A percentile compares a stretch with the other conserved stretches of the same genome.
phyloP scores from a whole-genome alignment of 2,888 invertebrate species.

The Flexamia atlantica region DNA sequence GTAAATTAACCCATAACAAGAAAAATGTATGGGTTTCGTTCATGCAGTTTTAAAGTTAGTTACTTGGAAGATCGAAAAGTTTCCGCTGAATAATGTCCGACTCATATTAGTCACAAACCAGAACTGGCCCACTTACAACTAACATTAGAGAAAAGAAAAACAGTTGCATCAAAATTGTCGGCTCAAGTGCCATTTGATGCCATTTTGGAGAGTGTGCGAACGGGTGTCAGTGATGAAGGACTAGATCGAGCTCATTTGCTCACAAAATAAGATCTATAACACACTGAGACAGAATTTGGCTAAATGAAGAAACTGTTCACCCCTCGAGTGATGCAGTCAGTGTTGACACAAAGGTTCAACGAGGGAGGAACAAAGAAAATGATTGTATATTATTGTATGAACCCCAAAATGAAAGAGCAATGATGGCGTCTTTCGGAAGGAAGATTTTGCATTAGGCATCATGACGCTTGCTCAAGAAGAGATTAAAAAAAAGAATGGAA shows the following conservation, averaged over 20 bases:
- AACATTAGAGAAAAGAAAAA: neutral
- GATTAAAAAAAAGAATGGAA: conserved; percentile 66
- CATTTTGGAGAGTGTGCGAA: neutral
- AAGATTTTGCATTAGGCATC: conserved; percentile 70
- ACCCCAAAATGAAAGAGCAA: neutral
- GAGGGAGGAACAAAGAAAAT: conserved; percentile 3
- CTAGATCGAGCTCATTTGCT: conserved; percentile 68
- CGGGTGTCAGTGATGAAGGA: conserved; percentile 55
- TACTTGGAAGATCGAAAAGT: neutral
- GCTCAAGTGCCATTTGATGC: neutral
- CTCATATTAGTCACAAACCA: neutral
- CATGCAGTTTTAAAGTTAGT: neutral
- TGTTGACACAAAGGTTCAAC: conserved; percentile 68
- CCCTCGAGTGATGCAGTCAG: conserved; percentile 66
- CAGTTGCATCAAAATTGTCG: neutral
- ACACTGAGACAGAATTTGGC: conserved; percentile 68
- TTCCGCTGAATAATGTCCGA: neutral
- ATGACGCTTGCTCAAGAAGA: conserved; percentile 69
- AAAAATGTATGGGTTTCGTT: neutral
- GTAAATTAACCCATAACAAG: too few species aligned
- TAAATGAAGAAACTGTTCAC: conserved; percentile 65
- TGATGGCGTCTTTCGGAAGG: conserved; percentile 34
- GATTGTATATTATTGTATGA: neutral
- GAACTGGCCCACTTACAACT: neutral
- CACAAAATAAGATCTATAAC: conserved; percentile 70